Evolutionary conservation across 2,113 vertebrate genomes (phyloP), one percentile per base, ranked within the genome.

Genomic region (Engystomops pustulosus): DNA sequence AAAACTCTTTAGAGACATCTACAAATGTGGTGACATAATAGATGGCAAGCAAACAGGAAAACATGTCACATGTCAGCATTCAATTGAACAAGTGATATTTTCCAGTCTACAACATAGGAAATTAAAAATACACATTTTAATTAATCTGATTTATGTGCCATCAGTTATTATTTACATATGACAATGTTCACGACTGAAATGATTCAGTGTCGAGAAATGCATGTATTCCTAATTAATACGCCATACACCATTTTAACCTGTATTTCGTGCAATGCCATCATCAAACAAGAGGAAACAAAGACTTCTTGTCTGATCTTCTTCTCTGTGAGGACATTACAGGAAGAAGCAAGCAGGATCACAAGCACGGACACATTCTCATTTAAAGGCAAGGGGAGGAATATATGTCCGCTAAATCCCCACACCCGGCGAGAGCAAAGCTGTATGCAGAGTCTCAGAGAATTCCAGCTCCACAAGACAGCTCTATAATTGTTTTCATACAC

Each of bases 401-500:
- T 17, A 62, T 78, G 62, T 78, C 62, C 62, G 47, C 62, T 51
- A 81, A 81, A 81, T 78, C 82, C 74, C 82, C 60, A 55, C 82
- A 84, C 74, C 74, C 82, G 30, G 82, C 45, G 62, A 84, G 82
- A 78, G 82, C 82, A 84, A 84, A 78, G 72, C 82, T 69, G 74
- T 84, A 60, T 62, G 72, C 74, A 67, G 60, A 78, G 74, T 68
- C 74, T 84, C 74, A 1, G 72, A 78, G 74, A 84, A 77, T 78
- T 78, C 82, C 82, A 84, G 82, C 92, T 92, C 92, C 90, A 91
- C 91, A 93, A 90, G 90, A 91, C 79, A 92, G 93, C 93, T 94
- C 93, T 92, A 92, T 93, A 93, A 95, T 93, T 94, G 94, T 94
- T 94, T 94, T 94, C 93, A 94, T 95, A 94, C 93, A 94, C 92